Conservation (phyloP, 2,113 vertebrate species). For the Zeus faber region DNA sequence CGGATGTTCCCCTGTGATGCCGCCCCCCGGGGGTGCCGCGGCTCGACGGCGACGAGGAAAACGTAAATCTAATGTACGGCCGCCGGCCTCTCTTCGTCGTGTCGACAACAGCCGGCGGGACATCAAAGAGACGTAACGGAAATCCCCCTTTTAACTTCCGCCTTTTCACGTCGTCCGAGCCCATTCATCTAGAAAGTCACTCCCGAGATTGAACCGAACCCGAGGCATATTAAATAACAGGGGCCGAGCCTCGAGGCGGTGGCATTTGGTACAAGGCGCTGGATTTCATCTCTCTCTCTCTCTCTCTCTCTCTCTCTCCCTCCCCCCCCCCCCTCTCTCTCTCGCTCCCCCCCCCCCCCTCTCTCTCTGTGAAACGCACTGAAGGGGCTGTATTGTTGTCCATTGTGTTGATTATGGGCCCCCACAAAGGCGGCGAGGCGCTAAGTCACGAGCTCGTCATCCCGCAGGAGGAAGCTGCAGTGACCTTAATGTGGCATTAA, state of each 20-base stretch:
- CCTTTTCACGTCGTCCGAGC: conserved; percentile 16
- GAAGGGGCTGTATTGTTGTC: conserved; percentile 25
- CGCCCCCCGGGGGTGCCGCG: no score
- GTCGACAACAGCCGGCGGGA: conserved; percentile 24
- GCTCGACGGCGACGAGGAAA: no score
- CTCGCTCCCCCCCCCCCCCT: neutral
- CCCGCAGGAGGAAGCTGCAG: conserved; percentile 44
- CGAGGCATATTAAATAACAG: conserved; percentile 40
- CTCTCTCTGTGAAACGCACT: neutral
- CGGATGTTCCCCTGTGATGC: no score
- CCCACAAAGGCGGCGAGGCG: conserved; percentile 49
- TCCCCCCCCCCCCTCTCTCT: neutral
- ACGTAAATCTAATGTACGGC: conserved; percentile 20
- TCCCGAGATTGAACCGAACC: conserved; percentile 25
- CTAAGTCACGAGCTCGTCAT: conserved; percentile 41
- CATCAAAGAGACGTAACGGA: conserved; percentile 29
- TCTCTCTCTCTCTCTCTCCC: neutral
- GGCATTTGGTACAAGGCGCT: conserved; percentile 48
- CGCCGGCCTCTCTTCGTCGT: conserved; percentile 19
- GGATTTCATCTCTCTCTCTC: conserved; percentile 34
- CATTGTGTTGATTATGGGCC: conserved; percentile 60
- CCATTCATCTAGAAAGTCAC: conserved; percentile 41
- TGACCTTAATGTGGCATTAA: conserved; percentile 70
- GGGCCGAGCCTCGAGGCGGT: conserved; percentile 22
- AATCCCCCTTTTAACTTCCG: conserved; percentile 23